phyloP scores from a whole-genome alignment of 2,113 vertebrate genomes.

The Corythoichthys haematopterus region DNA sequence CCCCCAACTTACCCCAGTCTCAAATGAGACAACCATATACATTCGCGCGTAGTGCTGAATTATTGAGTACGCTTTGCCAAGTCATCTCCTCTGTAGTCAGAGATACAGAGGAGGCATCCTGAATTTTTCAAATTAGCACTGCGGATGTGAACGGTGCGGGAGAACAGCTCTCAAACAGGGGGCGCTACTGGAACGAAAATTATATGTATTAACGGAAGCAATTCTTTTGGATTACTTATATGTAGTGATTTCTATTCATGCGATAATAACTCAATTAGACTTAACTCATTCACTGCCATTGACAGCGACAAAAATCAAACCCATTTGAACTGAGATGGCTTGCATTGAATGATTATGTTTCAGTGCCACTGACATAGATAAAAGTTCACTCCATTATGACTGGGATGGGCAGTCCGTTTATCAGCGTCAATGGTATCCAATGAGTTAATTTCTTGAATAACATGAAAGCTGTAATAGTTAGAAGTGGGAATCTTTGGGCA shows the following conservation, averaged over 20 bases:
- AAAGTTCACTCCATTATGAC: no score
- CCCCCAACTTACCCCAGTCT: conserved; percentile 61
- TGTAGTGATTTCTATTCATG: not conserved
- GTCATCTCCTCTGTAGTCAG: conserved; percentile 63
- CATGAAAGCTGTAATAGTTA: no score
- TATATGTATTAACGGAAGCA: not conserved
- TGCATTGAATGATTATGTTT: no score
- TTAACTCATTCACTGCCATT: no score
- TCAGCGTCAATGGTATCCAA: no score
- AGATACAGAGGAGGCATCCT: conserved; percentile 41
- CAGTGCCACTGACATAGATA: no score
- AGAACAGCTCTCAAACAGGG: conserved; percentile 3
- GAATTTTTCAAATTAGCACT: conserved; percentile 55
- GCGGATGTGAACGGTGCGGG: conserved; percentile 30
- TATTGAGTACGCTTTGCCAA: conserved; percentile 53
- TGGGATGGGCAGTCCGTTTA: no score
- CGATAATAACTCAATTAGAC: no score
- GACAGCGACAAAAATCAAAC: no score
- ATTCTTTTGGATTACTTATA: not conserved
- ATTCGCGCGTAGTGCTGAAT: conserved; percentile 61
- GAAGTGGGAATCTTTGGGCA: no score
- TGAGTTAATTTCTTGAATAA: no score
- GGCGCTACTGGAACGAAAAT: not conserved
- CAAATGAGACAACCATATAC: conserved; percentile 56
- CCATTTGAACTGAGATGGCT: no score